Conservation (phyloP, 2,113 vertebrate species). For the Gymnocephalus cernua region DNA sequence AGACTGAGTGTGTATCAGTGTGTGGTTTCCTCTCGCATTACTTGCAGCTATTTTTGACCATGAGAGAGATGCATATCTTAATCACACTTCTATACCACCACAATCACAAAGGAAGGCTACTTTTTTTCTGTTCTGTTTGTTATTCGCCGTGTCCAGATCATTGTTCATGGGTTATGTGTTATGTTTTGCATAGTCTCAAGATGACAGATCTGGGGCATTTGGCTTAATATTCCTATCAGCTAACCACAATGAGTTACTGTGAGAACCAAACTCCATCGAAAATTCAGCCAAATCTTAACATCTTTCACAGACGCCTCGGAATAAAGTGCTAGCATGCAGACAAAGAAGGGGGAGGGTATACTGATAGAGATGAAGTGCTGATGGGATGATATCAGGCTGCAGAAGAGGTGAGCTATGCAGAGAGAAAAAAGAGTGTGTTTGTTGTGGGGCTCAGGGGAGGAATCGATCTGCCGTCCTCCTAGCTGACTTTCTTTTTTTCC, state of each 20-base stretch:
- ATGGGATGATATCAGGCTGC: slow-evolving; percentile 74
- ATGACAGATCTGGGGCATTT: slow-evolving; percentile 53
- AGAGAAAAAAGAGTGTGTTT: slow-evolving; percentile 67
- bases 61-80: not conserved
- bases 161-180: slow-evolving; percentile 15
- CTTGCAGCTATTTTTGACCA: slow-evolving; percentile 8
- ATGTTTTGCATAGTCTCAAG: not conserved
- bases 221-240: slow-evolving; percentile 3
- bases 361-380: slow-evolving; percentile 73
- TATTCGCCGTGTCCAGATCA: slow-evolving; percentile 36
- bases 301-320: slow-evolving; percentile 31
- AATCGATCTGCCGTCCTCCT: slow-evolving; percentile 78
- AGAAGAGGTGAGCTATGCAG: slow-evolving; percentile 76
- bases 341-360: slow-evolving; percentile 57
- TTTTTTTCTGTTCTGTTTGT: not conserved
- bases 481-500: slow-evolving; percentile 77
- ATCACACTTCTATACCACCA: slow-evolving; percentile 5
- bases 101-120: not conserved
- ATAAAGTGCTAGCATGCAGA: slow-evolving; percentile 56
- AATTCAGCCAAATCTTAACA: slow-evolving; percentile 13
- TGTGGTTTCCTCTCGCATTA: slow-evolving; percentile 39
- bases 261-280: slow-evolving; percentile 36
- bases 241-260: slow-evolving; percentile 30
- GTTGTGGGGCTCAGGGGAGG: slow-evolving; percentile 78
- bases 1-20: slow-evolving; percentile 4